Evolutionary conservation across 1,140 invertebrate species (phyloP).

Genomic region (Calephelis virginiensis): DNA sequence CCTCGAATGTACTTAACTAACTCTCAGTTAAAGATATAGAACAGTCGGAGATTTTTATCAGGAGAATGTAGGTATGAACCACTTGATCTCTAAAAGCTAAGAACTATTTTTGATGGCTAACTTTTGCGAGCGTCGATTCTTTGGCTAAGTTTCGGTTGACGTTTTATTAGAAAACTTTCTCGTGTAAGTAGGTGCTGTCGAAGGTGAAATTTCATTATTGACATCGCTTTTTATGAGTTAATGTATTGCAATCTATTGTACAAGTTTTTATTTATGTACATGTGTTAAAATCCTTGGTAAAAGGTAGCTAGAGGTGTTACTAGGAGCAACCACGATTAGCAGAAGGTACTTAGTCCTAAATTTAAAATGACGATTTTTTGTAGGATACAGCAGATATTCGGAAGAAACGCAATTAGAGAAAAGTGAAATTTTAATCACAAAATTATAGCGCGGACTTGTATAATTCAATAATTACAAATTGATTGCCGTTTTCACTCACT

Average conservation of each 20-base stretch:
- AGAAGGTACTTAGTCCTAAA: no score
- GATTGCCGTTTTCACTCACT: no score
- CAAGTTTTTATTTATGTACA: neutral
- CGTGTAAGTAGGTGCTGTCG: slow-evolving; percentile 15
- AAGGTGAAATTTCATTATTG: slow-evolving; percentile 34
- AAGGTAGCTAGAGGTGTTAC: neutral
- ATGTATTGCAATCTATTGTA: neutral
- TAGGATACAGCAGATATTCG: no score
- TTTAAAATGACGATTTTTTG: no score
- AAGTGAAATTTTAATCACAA: no score
- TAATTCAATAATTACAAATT: no score
- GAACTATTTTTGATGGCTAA: neutral
- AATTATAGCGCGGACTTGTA: no score
- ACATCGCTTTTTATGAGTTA: neutral
- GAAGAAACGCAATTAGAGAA: no score
- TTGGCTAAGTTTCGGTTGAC: slow-evolving; percentile 1
- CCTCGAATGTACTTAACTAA: no score
- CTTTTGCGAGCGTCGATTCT: slow-evolving; percentile 5
- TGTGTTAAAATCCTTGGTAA: neutral
- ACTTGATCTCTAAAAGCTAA: neutral
- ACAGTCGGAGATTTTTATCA: neutral
- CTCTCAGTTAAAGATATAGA: no score
- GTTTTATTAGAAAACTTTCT: slow-evolving; percentile 18
- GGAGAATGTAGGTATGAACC: neutral
- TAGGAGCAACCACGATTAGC: neutral